These are phyloP conservation scores for Phorcus lineatus DNA, from an alignment of 2,888 invertebrate species.

Conservation along the genomic window DNA sequence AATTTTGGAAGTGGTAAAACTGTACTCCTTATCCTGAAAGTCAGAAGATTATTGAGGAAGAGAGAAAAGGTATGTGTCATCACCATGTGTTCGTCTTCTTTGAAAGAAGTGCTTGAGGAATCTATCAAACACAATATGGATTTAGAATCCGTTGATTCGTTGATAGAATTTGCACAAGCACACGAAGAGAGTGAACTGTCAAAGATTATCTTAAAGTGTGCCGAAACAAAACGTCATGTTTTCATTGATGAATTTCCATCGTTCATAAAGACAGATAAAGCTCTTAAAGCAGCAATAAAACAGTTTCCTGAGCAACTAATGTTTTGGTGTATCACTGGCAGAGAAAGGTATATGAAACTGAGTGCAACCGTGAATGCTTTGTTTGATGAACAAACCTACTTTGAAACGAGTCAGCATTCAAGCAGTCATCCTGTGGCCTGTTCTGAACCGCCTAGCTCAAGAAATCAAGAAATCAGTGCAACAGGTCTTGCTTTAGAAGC, in stretches of 20 bases:
- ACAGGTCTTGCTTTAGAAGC: too few relatives aligned
- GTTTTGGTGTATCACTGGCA: not conserved
- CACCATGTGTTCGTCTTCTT: not conserved
- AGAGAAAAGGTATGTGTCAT: not conserved
- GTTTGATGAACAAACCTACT: not conserved
- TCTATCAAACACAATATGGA: not conserved
- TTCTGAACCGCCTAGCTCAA: too few relatives aligned
- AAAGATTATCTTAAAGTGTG: not conserved
- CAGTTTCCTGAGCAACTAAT: not conserved
- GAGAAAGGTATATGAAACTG: not conserved
- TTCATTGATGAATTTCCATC: not conserved
- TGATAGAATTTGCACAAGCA: not conserved
- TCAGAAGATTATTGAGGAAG: not conserved
- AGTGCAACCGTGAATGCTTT: not conserved
- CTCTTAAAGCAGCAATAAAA: not conserved
- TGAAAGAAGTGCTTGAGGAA: not conserved
- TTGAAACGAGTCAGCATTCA: too few relatives aligned
- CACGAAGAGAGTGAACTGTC: not conserved
- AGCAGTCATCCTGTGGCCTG: too few relatives aligned
- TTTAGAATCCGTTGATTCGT: too few relatives aligned
- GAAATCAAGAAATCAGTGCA: too few relatives aligned
- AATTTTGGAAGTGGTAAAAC: not conserved
- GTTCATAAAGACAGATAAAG: not conserved
- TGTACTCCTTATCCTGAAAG: not conserved
- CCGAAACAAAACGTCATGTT: not conserved